phyloP scores from a whole-genome alignment of 2,888 invertebrate species.

The Linyphia triangularis region DNA sequence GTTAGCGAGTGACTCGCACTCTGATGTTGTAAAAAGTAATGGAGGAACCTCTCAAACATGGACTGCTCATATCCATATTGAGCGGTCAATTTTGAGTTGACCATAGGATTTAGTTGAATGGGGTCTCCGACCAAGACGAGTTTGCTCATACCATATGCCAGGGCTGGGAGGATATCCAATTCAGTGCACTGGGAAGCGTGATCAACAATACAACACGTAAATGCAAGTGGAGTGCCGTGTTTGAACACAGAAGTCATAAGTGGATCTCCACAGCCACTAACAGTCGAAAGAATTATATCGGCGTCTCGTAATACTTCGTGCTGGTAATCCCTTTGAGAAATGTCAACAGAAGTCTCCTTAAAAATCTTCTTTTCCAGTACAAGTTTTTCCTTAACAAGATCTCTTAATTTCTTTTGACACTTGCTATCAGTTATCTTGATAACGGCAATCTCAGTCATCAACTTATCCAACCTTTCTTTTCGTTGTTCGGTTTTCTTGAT shows the following conservation, averaged over 20 bases:
- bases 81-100: slow-evolving; percentile 84
- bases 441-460: neutral
- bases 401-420: neutral
- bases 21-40: slow-evolving; percentile 80
- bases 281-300: slow-evolving; percentile 86
- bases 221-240: slow-evolving; percentile 38
- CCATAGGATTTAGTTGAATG: slow-evolving; percentile 88
- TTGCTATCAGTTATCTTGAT: neutral
- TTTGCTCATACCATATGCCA: slow-evolving; percentile 79
- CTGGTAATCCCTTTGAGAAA: neutral
- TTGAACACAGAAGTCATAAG: slow-evolving; percentile 56
- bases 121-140: slow-evolving; percentile 92
- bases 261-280: slow-evolving; percentile 82
- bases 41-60: slow-evolving; percentile 85
- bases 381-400: neutral
- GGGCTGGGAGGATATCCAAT: slow-evolving; percentile 79
- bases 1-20: neutral
- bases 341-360: neutral
- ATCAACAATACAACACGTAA: slow-evolving; percentile 87
- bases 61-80: slow-evolving; percentile 10
- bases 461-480: neutral
- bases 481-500: neutral
- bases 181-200: slow-evolving; percentile 94
- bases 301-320: slow-evolving; percentile 81
- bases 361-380: neutral